These are phyloP conservation scores for Zosterops lateralis DNA, from an alignment of 2,113 vertebrate genomes.

Conservation along the genomic window DNA sequence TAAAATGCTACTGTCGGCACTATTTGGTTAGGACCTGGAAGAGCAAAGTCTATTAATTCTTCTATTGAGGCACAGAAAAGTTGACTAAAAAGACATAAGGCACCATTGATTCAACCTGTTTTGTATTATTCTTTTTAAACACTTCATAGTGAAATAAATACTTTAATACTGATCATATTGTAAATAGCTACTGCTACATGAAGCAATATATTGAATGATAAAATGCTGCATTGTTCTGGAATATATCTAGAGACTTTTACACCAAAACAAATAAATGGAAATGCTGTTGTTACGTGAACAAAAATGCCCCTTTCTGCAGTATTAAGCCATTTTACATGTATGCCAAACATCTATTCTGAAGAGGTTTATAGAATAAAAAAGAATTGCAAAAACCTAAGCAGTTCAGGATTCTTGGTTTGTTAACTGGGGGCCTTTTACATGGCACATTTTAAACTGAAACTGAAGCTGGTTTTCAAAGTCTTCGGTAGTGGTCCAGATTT, in stretches of 20 bases:
- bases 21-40: constrained; percentile 24
- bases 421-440: background rate
- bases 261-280: constrained; percentile 12
- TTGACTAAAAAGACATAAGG: constrained; percentile 68
- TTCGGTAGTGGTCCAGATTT: constrained; percentile 26
- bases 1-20: background rate
- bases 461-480: constrained; percentile 2
- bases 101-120: constrained; percentile 66
- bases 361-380: constrained; percentile 33
- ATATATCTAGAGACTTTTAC: constrained; percentile 41
- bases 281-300: background rate
- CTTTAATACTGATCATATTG: constrained; percentile 65
- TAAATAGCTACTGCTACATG: constrained; percentile 65
- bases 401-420: background rate
- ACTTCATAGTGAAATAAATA: constrained; percentile 77
- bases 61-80: constrained; percentile 53
- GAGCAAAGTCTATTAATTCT: background rate
- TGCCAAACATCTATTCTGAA: constrained; percentile 26
- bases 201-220: constrained; percentile 69
- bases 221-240: constrained; percentile 67
- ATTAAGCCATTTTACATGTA: constrained; percentile 25
- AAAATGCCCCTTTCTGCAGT: constrained; percentile 25
- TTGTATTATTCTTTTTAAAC: constrained; percentile 54
- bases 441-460: background rate
- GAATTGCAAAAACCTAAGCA: constrained; percentile 25